A percentile compares a stretch with the other conserved stretches of the same genome.
phyloP scores from a whole-genome alignment of 2,888 invertebrate species.

The Cataglyphis livida region DNA sequence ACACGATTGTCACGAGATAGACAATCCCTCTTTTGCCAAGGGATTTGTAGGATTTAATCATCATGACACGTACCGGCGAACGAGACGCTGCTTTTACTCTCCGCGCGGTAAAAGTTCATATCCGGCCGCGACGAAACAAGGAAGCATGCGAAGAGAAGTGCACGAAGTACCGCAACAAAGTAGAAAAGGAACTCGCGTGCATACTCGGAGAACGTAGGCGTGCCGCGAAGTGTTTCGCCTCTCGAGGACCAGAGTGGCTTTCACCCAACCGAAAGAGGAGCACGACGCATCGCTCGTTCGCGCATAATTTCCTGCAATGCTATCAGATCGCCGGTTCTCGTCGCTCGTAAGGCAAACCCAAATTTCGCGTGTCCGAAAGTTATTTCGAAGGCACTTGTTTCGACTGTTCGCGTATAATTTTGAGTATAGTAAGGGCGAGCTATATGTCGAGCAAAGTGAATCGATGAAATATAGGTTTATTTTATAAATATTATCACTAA shows the following conservation, averaged over 20 bases:
- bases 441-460: not conserved
- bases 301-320: constrained; percentile 49
- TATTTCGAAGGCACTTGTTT: not conserved
- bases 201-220: constrained; percentile 68
- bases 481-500: not conserved
- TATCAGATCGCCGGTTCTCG: constrained; percentile 29
- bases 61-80: not conserved
- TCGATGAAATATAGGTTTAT: not conserved
- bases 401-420: not conserved
- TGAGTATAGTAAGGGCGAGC: not conserved
- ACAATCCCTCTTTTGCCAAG: not conserved
- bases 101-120: constrained; percentile 39
- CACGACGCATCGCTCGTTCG: constrained; percentile 55
- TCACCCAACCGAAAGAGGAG: constrained; percentile 67
- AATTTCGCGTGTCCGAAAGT: constrained; percentile 45
- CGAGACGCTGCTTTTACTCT: constrained; percentile 31
- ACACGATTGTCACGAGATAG: constrained; percentile 5
- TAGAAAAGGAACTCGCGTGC: constrained; percentile 65
- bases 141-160: constrained; percentile 20
- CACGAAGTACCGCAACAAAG: constrained; percentile 55
- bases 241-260: constrained; percentile 64
- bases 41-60: constrained; percentile 27
- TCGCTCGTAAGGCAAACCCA: constrained; percentile 2
- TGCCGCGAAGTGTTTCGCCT: constrained; percentile 66
- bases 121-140: constrained; percentile 41